Conservation (phyloP, 2,113 vertebrate species). For the Lycaon pictus region DNA sequence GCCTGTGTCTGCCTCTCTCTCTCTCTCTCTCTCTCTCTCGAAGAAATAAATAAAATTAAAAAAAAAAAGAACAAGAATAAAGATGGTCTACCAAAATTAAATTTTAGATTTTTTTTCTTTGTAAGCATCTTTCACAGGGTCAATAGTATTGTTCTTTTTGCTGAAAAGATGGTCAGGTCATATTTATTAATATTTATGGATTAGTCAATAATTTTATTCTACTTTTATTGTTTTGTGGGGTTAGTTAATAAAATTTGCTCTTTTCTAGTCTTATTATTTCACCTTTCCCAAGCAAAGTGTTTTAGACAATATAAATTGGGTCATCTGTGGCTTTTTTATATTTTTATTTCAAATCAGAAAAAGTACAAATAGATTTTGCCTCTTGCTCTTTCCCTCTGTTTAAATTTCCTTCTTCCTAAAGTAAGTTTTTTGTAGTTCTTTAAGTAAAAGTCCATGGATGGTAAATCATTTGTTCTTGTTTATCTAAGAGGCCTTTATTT, state of each 20-base stretch:
- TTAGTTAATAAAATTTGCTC: conserved; percentile 19
- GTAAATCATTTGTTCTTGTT: neutral
- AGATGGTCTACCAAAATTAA: neutral
- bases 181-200: conserved; percentile 48
- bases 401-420: conserved; percentile 31
- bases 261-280: neutral
- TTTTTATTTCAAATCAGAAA: conserved; percentile 43
- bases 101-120: conserved; percentile 48
- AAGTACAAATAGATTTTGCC: neutral
- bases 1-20: no score
- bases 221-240: conserved; percentile 36
- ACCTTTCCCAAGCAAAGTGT: conserved; percentile 33
- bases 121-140: neutral
- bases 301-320: conserved; percentile 20
- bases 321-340: neutral
- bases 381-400: neutral
- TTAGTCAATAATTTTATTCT: conserved; percentile 49
- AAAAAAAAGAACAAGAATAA: neutral
- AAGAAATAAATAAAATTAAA: no score
- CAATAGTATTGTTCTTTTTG: conserved; percentile 36
- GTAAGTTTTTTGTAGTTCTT: neutral
- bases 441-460: neutral
- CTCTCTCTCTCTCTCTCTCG: no score
- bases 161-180: conserved; percentile 30
- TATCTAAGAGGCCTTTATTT: neutral